Base-by-base conservation (phyloP, 2,888 invertebrate species). In the Aphodius granarius region DNA sequence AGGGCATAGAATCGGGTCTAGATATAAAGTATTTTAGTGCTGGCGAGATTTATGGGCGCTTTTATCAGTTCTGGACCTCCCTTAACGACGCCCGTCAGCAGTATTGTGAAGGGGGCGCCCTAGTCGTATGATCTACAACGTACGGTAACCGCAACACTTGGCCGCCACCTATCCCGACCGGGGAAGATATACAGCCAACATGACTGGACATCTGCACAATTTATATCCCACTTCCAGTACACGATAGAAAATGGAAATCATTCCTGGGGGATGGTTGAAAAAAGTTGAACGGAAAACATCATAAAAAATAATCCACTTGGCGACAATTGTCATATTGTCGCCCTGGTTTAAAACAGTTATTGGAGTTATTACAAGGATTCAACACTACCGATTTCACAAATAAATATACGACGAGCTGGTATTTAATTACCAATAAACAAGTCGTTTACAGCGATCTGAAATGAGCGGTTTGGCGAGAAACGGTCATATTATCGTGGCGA, bases 171-270 rank as follows among this genome's bases (percentile, higher is more conserved):
- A 81, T 78, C 81, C 79, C 81, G n/a, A n/a, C n/a, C n/a, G n/a
- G 81, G 43, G 13, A 43, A 85, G 83, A 85, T 84, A 85, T 85
- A 84, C 82, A 84, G 81, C 80, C 84, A 83, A 84, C 85, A 84
- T 85, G 83, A 85, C 83, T 83, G 84, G 84, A 86, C 86, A 85
- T 85, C 84, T 84, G 84, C 82, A 82, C 84, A 85, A 86, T 86
- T 86, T 86, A 86, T 86, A 84, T 83, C 81, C 83, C 85, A 84
- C 85, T 86, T 84, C 84, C 83, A 83, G 83, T 82, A 81, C 22
- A 80, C 83, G 84, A 85, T 85, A 84, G 85, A 84, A 85, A 83
- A 85, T 84, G 86, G 86, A 86, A 85, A 86, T 86, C 86, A 85
- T 84, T 81, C 78, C 72, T n/a, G n/a, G 21, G 22, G 66, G 16